These are phyloP conservation scores for Aphelenchoides fujianensis DNA, from an alignment of 1,140 invertebrate species.

Conservation along the genomic window DNA sequence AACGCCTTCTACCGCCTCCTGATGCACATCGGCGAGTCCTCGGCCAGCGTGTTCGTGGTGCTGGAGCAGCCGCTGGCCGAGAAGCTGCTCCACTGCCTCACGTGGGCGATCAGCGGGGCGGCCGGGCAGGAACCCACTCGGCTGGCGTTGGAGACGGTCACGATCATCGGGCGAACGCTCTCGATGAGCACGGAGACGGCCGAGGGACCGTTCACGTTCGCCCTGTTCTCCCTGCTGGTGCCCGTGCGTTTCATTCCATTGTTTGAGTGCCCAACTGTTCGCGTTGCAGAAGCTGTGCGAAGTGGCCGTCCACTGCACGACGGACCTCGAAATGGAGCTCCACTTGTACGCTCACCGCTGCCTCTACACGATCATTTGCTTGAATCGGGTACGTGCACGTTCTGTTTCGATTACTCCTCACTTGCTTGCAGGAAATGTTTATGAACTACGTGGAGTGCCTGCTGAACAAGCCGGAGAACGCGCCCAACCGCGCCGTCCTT, in stretches of 20 bases:
- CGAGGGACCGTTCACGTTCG: background rate
- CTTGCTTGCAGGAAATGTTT: conserved; percentile 23
- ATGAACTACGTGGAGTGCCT: conserved; percentile 17
- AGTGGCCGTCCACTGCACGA: conserved; percentile 3
- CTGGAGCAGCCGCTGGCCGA: background rate
- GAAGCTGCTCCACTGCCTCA: conserved; percentile 6
- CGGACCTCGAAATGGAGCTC: conserved; percentile 15
- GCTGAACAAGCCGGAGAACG: conserved; percentile 25
- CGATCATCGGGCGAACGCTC: background rate
- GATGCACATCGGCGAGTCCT: conserved; percentile 3
- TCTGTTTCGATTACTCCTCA: background rate
- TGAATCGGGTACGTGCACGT: conserved; percentile 9
- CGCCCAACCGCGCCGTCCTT: conserved; percentile 2
- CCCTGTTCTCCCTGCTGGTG: background rate
- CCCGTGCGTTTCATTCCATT: no score
- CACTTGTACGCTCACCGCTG: background rate
- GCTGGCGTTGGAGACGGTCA: conserved; percentile 11
- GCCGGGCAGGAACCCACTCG: conserved; percentile 5
- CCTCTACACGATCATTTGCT: background rate
- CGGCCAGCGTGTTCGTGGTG: background rate
- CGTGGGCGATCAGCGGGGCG: conserved; percentile 20
- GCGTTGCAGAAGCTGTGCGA: conserved; percentile 9
- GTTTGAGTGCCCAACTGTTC: no score
- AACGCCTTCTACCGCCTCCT: conserved; percentile 21
- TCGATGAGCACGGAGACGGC: conserved; percentile 4